phyloP scores from a whole-genome alignment of 2,888 invertebrate species.

The Xanthorhoe spadicearia region DNA sequence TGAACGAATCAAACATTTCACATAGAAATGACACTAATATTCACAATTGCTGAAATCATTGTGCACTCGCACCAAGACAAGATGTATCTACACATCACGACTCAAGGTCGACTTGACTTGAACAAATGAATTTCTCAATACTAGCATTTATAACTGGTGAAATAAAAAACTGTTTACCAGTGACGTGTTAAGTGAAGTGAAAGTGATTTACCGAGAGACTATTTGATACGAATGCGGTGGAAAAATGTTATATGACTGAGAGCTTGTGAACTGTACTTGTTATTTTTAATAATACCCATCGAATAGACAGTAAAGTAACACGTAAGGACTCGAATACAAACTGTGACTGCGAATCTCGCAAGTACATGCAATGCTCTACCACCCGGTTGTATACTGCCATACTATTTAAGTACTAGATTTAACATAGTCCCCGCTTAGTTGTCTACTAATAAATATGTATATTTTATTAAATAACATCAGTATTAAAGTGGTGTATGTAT shows the following conservation, averaged over 20 bases:
- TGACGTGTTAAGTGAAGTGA: constrained; percentile 49
- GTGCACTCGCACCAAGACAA: constrained; percentile 23
- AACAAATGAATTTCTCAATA: constrained; percentile 37
- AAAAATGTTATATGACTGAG: constrained; percentile 51
- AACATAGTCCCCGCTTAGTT: constrained; percentile 78
- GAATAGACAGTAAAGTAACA: constrained; percentile 72
- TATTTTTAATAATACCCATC: constrained; percentile 72
- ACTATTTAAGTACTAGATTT: constrained; percentile 77
- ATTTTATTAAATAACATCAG: constrained; percentile 70
- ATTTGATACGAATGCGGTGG: constrained; percentile 45
- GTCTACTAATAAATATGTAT: constrained; percentile 68
- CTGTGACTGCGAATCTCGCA: constrained; percentile 74
- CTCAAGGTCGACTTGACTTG: constrained; percentile 23
- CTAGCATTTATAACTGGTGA: constrained; percentile 42
- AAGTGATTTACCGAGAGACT: constrained; percentile 47
- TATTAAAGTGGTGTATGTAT: constrained; percentile 83
- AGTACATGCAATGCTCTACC: constrained; percentile 60
- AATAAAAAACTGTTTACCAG: constrained; percentile 28
- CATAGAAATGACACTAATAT: constrained; percentile 31
- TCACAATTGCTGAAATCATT: constrained; percentile 24
- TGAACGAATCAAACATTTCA: constrained; percentile 28
- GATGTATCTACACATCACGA: constrained; percentile 3
- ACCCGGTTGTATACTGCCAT: constrained; percentile 77
- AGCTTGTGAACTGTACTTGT: constrained; percentile 61
- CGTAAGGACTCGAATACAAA: constrained; percentile 70